These are phyloP conservation scores for Coluber constrictor DNA, from an alignment of 2,797 vertebrate species.

Conservation along the genomic window DNA sequence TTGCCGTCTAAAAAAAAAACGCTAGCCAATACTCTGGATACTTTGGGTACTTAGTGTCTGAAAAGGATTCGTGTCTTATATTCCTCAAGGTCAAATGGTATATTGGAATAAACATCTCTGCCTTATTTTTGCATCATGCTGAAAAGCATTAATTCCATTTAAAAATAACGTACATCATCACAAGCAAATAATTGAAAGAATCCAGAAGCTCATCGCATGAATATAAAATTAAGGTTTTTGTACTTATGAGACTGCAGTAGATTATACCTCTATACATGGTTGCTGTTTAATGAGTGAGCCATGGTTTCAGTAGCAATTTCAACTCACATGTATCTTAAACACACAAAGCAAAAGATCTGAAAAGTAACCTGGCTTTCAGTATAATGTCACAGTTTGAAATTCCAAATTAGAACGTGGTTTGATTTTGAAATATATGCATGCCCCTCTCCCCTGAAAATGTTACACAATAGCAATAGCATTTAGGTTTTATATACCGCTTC, in stretches of 20 bases:
- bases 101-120: neutral
- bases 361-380: neutral
- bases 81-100: neutral
- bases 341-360: neutral
- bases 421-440: neutral
- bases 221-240: neutral
- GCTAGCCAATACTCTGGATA: neutral
- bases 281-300: neutral
- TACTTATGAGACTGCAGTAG: neutral
- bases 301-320: neutral
- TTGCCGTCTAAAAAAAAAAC: neutral
- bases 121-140: neutral
- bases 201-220: neutral
- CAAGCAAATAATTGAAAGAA: neutral
- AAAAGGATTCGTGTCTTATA: neutral
- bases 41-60: neutral
- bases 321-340: neutral
- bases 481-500: neutral
- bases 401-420: neutral
- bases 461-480: neutral
- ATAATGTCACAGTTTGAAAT: neutral
- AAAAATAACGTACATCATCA: neutral
- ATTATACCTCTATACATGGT: neutral
- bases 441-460: fast-evolving
- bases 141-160: neutral